Base-by-base conservation (phyloP, 1,140 invertebrate species). In the Druon quercuslanigerum region DNA sequence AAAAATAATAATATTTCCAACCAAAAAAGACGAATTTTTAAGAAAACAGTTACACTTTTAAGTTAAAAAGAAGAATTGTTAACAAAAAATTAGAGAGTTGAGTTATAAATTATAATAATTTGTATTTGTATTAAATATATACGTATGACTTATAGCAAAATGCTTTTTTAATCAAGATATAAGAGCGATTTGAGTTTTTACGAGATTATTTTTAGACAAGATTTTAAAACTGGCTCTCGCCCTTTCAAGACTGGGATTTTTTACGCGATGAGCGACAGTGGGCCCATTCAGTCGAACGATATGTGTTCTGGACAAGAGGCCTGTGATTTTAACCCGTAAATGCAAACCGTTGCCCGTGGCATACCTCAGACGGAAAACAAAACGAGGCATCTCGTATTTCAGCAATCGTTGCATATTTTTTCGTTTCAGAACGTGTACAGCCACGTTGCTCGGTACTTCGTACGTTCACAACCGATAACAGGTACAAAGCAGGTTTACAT, bases 401-500 rank as follows among this genome's bases (percentile, higher is more conserved):
- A 66, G 60, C 60, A 66, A 66, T 66, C 60, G 60, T 66, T 66
- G 60, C 60, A 66, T 66, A 66, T 66, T 66, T 66, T 66, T 66
- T 66, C 60, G 46, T 66, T 66, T 66, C 60, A 66, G 60, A 66
- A 46, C 25, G 60, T 66, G 16, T 66, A 66, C 25, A 66, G 52
- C 52, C n/a, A 9, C 17, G 52, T 54, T 54, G n/a, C 52, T 19
- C 25, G n/a, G 20, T 66, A 46, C 60, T 66, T 66, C 2, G 60
- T 54, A 54, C n/a, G 9, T 46, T 46, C 40, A 46, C 4, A 19
- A 12, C 20, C 57, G 57, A 60, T 60, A 60, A 60, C 60, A 66
- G 60, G 60, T 66, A 66, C 25, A 66, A 8, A 16, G 9, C 16
- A 66, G 3, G 16, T 66, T 66, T 25, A 57, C 56, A 57, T 66